Conservation (phyloP, 2,888 invertebrate genomes). For the Leptothorax acervorum region DNA sequence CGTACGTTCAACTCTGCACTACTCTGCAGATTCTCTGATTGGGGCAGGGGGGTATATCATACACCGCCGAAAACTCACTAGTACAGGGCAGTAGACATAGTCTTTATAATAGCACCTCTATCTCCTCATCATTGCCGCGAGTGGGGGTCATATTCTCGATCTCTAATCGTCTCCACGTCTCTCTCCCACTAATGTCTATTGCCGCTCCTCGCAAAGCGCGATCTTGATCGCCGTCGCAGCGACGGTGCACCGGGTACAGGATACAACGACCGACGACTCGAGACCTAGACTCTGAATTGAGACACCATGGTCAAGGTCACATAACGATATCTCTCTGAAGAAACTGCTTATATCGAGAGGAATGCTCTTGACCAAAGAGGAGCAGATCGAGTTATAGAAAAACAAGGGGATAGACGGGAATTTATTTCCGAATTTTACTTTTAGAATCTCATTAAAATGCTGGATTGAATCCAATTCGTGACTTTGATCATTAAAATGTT, state of each 20-base stretch:
- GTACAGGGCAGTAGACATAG: constrained; percentile 76
- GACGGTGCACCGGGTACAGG: background rate
- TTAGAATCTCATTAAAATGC: too few relatives aligned
- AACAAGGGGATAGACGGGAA: too few relatives aligned
- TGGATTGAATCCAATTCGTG: too few relatives aligned
- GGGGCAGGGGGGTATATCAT: background rate
- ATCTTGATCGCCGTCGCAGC: background rate
- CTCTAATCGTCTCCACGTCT: constrained; percentile 23
- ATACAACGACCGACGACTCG: constrained; percentile 40
- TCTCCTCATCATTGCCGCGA: constrained; percentile 67
- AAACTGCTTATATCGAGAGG: too few relatives aligned
- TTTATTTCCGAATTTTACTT: too few relatives aligned
- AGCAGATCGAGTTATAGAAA: too few relatives aligned
- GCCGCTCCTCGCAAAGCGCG: background rate
- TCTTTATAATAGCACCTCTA: constrained; percentile 81
- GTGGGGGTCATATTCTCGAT: constrained; percentile 74
- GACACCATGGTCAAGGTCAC: constrained; percentile 55
- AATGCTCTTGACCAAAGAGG: too few relatives aligned
- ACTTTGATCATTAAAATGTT: too few relatives aligned
- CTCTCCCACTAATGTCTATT: constrained; percentile 24
- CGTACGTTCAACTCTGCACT: too few relatives aligned
- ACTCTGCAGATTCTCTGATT: too few relatives aligned
- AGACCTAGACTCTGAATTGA: constrained; percentile 10
- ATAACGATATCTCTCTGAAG: too few relatives aligned
- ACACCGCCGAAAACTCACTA: constrained; percentile 70